Conservation (phyloP, 2,113 vertebrate species). For the Chaetops frenatus region DNA sequence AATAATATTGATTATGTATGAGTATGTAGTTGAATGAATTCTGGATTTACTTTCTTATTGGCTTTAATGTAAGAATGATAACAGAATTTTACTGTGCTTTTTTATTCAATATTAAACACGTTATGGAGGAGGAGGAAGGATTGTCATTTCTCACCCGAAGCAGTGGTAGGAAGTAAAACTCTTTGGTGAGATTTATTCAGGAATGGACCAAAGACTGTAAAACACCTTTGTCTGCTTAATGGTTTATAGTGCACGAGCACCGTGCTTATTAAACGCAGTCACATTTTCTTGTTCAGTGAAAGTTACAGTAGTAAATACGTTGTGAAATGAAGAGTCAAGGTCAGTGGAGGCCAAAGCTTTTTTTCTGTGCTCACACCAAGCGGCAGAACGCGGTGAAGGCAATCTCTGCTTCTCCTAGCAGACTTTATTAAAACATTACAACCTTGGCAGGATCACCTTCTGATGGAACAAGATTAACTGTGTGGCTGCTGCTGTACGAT, state of each 20-base stretch:
- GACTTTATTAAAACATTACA: conserved; percentile 55
- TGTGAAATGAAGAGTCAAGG: conserved; percentile 44
- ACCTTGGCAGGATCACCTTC: conserved; percentile 52
- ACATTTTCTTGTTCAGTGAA: conserved; percentile 35
- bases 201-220: conserved; percentile 8
- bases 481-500: neutral
- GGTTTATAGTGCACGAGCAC: conserved; percentile 42
- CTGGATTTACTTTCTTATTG: neutral
- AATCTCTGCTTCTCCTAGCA: conserved; percentile 11
- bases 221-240: conserved; percentile 42
- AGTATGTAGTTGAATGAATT: neutral
- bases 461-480: conserved; percentile 47
- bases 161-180: neutral
- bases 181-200: conserved; percentile 46
- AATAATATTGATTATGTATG: neutral
- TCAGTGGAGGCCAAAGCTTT: conserved; percentile 16
- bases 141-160: neutral
- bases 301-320: conserved; percentile 31
- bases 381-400: neutral
- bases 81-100: neutral
- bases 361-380: neutral
- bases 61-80: neutral
- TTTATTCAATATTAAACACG: neutral
- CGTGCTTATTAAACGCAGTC: conserved; percentile 55
- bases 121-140: neutral